Evolutionary conservation across 2,888 invertebrate species (phyloP), one percentile per base, ranked within the genome.

Genomic region (Coelopa pilipes): DNA sequence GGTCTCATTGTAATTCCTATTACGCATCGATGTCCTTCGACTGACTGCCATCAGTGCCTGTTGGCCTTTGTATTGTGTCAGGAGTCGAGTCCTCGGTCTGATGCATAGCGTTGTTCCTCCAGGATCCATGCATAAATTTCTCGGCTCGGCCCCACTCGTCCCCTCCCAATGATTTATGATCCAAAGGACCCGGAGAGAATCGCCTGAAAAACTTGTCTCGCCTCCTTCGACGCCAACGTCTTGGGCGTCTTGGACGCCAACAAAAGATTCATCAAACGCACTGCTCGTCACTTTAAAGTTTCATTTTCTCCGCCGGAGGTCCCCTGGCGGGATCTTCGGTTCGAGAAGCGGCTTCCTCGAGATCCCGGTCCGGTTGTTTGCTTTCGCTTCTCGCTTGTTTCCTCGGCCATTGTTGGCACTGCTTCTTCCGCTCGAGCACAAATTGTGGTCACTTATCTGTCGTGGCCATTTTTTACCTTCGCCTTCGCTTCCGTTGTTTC

Each of bases 361-460:
- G 34, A 34, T 34, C 34, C 34, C 34, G 34, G 34, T 34, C 34
- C 45, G 47, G 34, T 24, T 60, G 70, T 70, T 69, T 69, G 45
- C 45, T 47, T 70, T 70, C 49, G 49, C 21, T 60, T 70, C 59
- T 47, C 59, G 60, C 59, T 60, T 70, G 45, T 24, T 24, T 60
- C 60, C 34, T 34, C 34, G 34, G 7, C 34, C 34, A 34, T 34
- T 34, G 34, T 34, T 34, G 21, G 24, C 24, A 15, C 11, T 60
- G 24, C 66, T 4, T 15, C 49, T 60, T 70, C 60, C 49, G 47
- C 60, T 70, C 49, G 34, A 49, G 60, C 60, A 47, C 49, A 60
- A 70, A 60, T 60, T 70, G 59, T 60, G 70, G 70, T 59, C 70
- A 70, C 70, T 70, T 69, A 69, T 45, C 57, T 57, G 50, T 5